Evolutionary conservation across 2,113 vertebrate genomes (phyloP).

Genomic region (Poeciliopsis turrubarensis): DNA sequence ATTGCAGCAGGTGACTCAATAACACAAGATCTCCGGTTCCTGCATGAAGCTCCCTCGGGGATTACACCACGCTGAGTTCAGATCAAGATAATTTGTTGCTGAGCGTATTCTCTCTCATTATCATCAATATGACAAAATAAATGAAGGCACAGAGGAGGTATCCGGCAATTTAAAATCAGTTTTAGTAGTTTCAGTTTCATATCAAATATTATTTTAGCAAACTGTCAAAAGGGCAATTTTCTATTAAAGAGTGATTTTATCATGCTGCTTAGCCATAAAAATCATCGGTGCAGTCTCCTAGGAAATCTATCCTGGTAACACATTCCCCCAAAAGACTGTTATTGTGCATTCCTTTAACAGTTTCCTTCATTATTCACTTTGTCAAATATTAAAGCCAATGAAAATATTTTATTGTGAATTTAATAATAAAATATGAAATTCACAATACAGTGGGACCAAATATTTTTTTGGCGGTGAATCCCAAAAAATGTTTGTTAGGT

Average conservation of each 20-base stretch:
- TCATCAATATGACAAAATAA: background rate
- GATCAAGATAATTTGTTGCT: background rate
- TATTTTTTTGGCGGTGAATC: no score
- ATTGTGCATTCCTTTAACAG: background rate
- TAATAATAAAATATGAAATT: no score
- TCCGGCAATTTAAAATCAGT: background rate
- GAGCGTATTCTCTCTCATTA: background rate
- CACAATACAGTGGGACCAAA: no score
- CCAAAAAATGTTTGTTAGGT: background rate
- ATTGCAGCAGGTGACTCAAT: conserved; percentile 11
- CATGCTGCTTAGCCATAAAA: background rate
- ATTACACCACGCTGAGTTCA: background rate
- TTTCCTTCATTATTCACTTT: background rate
- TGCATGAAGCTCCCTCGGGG: background rate
- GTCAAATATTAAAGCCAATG: background rate
- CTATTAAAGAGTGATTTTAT: background rate
- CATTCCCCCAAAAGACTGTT: background rate
- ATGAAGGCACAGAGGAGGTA: background rate
- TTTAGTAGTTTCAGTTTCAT: background rate
- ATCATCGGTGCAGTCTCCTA: no score
- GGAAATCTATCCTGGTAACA: background rate
- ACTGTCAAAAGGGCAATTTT: conserved; percentile 3
- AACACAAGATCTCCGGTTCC: background rate
- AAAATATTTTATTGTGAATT: background rate
- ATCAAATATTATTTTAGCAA: background rate